Evolutionary conservation across 2,888 invertebrate species (phyloP).

Genomic region (Perdita meconis): DNA sequence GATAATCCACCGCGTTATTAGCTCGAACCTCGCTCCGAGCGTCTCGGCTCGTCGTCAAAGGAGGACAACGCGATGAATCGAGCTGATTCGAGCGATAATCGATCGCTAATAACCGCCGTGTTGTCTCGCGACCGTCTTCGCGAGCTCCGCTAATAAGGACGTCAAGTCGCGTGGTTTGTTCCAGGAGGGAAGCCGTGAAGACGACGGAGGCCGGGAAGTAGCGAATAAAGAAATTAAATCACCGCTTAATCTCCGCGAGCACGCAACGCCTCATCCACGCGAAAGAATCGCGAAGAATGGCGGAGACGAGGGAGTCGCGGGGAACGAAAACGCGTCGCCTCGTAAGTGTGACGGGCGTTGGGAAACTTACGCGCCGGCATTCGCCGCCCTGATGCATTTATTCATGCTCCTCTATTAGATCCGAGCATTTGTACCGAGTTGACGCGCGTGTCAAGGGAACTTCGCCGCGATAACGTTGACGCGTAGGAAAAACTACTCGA

Average conservation of each 20-base stretch:
- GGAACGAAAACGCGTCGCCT: constrained; percentile 13
- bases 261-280: constrained; percentile 52
- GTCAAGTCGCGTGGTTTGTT: constrained; percentile 18
- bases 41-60: not conserved
- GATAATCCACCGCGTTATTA: not conserved
- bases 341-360: constrained; percentile 12
- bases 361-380: constrained; percentile 15
- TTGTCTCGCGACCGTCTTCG: no score
- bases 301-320: constrained; percentile 12
- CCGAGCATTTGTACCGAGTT: constrained; percentile 20
- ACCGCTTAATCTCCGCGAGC: constrained; percentile 37
- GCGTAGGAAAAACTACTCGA: constrained; percentile 1
- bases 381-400: constrained; percentile 33
- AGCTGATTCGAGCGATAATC: constrained; percentile 44
- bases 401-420: constrained; percentile 2
- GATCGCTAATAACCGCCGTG: constrained; percentile 36
- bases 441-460: constrained; percentile 35
- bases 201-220: constrained; percentile 17
- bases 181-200: not conserved
- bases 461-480: constrained; percentile 2
- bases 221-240: constrained; percentile 63
- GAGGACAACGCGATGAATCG: constrained; percentile 38
- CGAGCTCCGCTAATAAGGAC: constrained; percentile 4
- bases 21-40: not conserved
- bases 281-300: constrained; percentile 23